A percentile compares a stretch with the other conserved stretches of the same genome.
Evolutionary conservation across 2,888 invertebrate species (phyloP).

Genomic region (Agonopterix heracliana): DNA sequence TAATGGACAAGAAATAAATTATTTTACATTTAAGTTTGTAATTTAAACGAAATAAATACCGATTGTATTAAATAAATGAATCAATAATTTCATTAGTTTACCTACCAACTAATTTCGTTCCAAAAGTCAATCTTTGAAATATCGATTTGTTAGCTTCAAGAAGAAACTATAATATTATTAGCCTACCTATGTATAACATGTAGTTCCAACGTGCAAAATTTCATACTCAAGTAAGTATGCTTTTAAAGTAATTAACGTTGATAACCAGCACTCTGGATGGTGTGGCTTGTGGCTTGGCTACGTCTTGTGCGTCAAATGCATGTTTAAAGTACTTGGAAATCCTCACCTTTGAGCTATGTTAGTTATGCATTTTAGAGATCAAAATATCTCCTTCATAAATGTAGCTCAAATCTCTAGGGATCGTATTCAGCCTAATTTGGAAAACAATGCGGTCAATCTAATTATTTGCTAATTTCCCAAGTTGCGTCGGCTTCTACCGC

Average conservation of each 20-base stretch:
- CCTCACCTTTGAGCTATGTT: background rate
- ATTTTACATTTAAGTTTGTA: too few species aligned
- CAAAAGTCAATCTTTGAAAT: too few species aligned
- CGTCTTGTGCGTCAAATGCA: slow-evolving; percentile 3
- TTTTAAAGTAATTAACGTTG: slow-evolving; percentile 30
- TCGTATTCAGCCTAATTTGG: slow-evolving; percentile 14
- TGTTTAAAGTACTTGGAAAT: background rate
- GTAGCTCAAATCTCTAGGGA: background rate
- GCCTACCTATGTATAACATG: too few species aligned
- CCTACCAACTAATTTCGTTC: too few species aligned
- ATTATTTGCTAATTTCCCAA: slow-evolving; percentile 33
- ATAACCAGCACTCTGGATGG: slow-evolving; percentile 21
- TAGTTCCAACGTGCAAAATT: too few species aligned
- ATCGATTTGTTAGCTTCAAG: too few species aligned
- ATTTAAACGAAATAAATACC: too few species aligned
- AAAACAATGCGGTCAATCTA: slow-evolving; percentile 28
- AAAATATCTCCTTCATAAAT: background rate
- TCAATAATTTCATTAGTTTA: too few species aligned
- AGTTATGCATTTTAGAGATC: background rate
- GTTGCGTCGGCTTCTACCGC: slow-evolving; percentile 9
- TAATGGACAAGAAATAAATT: too few species aligned
- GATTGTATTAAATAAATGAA: too few species aligned
- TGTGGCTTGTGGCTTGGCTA: slow-evolving; percentile 13
- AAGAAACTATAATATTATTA: too few species aligned
- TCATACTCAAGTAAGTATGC: slow-evolving; percentile 4